phyloP scores from a whole-genome alignment of 2,888 invertebrate genomes.

The Tanaodytes sp. region DNA sequence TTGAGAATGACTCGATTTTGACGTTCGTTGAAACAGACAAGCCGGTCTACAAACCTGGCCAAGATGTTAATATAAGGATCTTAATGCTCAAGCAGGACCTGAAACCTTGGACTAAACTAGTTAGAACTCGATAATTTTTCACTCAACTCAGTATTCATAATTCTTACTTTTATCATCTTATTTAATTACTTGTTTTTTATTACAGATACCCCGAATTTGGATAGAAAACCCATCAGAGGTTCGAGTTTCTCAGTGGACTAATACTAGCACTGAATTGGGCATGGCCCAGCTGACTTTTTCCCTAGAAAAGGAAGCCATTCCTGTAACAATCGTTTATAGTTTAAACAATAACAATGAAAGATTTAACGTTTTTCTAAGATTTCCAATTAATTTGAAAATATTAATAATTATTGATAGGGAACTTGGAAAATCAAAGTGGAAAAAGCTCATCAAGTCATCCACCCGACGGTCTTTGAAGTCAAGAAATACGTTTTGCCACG shows the following conservation, averaged over 20 bases:
- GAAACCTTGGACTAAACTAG: conserved; percentile 75
- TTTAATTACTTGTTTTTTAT: conserved; percentile 24
- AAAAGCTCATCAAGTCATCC: conserved; percentile 65
- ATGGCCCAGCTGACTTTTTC: conserved; percentile 76
- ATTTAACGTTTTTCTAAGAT: too few species aligned
- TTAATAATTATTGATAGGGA: conserved; percentile 70
- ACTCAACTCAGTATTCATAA: too few species aligned
- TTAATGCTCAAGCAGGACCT: conserved; percentile 76
- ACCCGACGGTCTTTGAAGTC: conserved; percentile 74
- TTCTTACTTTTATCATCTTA: conserved; percentile 1
- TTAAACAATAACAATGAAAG: too few species aligned
- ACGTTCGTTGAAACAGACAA: conserved; percentile 77
- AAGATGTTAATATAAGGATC: conserved; percentile 76
- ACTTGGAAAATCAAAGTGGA: conserved; percentile 75
- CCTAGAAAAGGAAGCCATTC: conserved; percentile 71
- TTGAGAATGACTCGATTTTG: conserved; percentile 75
- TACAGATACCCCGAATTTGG: conserved; percentile 79
- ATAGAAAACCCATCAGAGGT: conserved; percentile 79
- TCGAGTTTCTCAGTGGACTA: conserved; percentile 79
- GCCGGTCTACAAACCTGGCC: conserved; percentile 77
- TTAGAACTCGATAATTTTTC: conserved; percentile 64
- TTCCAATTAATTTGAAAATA: neutral
- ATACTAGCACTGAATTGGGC: conserved; percentile 77
- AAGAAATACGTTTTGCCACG: conserved; percentile 77
- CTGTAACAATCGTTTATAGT: conserved; percentile 56